Percentiles rank a stretch among this genome's conserved stretches.
Evolutionary conservation across 2,888 invertebrate genomes (phyloP).

Genomic region (Neelides folsomi): DNA sequence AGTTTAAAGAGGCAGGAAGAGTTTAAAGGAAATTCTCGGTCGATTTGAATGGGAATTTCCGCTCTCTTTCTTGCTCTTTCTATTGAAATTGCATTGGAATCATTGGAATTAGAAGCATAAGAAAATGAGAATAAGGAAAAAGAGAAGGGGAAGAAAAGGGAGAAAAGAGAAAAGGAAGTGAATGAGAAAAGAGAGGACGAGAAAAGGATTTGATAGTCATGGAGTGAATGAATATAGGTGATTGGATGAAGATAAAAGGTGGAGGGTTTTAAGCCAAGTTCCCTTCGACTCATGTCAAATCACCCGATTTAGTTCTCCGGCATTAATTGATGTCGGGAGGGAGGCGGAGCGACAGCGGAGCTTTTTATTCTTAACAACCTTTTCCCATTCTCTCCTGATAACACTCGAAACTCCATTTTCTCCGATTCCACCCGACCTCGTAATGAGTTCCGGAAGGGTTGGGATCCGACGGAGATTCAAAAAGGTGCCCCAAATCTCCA

Average conservation of each 20-base stretch:
- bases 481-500: no score
- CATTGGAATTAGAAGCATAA: no score
- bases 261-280: constrained; percentile 1
- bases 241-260: constrained; percentile 1
- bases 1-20: no score
- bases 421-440: no score
- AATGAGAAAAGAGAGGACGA: not conserved
- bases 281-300: constrained; percentile 15
- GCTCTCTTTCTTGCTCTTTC: no score
- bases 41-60: no score
- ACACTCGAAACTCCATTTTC: not conserved
- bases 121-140: no score
- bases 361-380: constrained; percentile 11
- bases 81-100: no score
- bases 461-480: no score
- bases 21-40: no score
- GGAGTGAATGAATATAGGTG: not conserved
- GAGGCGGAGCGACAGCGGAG: constrained; percentile 1
- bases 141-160: constrained; percentile 3
- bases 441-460: no score
- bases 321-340: constrained; percentile 17
- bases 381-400: not conserved
- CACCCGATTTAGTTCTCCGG: constrained; percentile 18
- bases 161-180: not conserved
- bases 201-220: not conserved